phyloP scores from a whole-genome alignment of 2,113 vertebrate genomes.

The Coturnix japonica region DNA sequence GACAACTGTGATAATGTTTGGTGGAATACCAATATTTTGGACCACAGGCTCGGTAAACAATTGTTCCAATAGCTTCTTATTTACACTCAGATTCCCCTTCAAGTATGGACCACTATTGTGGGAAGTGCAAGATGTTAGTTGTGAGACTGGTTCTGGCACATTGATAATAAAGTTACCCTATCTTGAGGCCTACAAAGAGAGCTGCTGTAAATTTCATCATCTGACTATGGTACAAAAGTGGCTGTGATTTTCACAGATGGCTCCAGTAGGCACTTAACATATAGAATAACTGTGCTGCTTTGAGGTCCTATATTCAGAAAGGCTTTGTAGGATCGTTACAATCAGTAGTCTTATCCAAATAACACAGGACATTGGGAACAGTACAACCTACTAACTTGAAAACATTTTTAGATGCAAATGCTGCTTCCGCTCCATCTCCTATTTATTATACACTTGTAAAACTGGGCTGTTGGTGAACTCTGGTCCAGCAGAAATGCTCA shows the following conservation, averaged over 20 bases:
- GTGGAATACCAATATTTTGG: background rate
- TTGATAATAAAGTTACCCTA: background rate
- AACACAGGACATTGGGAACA: background rate
- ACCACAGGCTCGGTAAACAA: rapidly evolving
- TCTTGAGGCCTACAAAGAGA: background rate
- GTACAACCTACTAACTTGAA: background rate
- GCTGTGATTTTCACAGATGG: background rate
- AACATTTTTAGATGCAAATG: background rate
- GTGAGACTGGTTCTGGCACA: background rate
- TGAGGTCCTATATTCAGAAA: background rate
- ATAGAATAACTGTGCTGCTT: background rate
- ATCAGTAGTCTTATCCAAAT: background rate
- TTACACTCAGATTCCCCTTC: background rate
- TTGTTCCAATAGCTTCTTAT: background rate
- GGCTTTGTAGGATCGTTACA: background rate
- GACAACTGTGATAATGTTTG: background rate
- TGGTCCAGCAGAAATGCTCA: background rate
- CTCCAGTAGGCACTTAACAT: background rate
- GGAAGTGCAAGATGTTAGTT: background rate
- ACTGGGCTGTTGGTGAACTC: background rate
- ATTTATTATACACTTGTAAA: background rate
- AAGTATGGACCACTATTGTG: background rate
- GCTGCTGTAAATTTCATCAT: background rate
- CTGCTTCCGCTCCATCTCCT: background rate
- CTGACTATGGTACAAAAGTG: background rate